Evolutionary conservation across 2,113 vertebrate genomes (phyloP).

Genomic region (Onychostoma macrolepis): DNA sequence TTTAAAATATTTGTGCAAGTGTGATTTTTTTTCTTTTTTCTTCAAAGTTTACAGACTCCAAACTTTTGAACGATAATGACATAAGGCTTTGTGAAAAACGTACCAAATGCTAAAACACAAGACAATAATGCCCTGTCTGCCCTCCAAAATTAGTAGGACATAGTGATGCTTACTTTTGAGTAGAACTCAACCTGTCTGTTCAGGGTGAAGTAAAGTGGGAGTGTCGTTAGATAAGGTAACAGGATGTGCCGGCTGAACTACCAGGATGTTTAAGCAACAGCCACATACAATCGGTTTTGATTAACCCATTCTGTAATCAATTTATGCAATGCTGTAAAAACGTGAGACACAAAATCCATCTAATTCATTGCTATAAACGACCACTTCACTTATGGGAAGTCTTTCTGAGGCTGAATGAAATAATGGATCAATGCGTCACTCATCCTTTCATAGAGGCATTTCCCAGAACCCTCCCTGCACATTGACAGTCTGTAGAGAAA

Average conservation of each 20-base stretch:
- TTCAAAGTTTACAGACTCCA: not conserved
- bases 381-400: not conserved
- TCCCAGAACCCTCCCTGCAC: conserved; percentile 9
- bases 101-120: not conserved
- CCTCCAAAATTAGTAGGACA: not conserved
- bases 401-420: conserved; percentile 5
- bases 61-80: not conserved
- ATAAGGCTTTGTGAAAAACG: not conserved
- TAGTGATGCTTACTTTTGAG: not conserved
- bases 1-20: not conserved
- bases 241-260: conserved; percentile 58
- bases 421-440: conserved; percentile 7
- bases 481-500: conserved; percentile 1
- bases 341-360: not conserved
- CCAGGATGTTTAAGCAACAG: conserved; percentile 41
- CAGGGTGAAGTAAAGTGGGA: conserved; percentile 49
- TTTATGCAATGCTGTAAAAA: not conserved
- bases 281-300: conserved; percentile 4
- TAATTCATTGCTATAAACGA: not conserved
- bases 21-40: not conserved
- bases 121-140: not conserved
- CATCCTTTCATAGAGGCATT: not conserved
- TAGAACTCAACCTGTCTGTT: not conserved
- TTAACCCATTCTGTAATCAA: conserved; percentile 9
- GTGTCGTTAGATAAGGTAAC: conserved; percentile 62